phyloP scores from a whole-genome alignment of 2,113 vertebrate genomes.

The Neogale vison region DNA sequence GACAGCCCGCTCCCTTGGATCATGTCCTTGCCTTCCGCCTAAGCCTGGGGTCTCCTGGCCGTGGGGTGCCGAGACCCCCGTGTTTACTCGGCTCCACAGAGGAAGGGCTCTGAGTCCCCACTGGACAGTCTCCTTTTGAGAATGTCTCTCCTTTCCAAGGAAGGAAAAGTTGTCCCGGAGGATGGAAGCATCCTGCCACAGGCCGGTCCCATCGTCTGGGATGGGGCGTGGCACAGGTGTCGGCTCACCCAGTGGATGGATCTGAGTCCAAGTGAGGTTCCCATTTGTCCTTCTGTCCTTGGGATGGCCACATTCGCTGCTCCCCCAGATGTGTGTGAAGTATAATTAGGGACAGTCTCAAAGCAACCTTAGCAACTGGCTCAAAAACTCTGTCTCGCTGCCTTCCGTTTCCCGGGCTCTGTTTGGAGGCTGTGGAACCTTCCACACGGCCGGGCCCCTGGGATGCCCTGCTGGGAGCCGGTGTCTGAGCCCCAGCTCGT shows the following conservation, averaged over 20 bases:
- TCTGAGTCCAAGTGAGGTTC: accelerated
- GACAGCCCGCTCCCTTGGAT: accelerated
- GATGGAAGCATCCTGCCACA: accelerated
- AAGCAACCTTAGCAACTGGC: accelerated
- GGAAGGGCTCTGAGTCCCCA: not conserved
- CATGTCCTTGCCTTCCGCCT: not conserved
- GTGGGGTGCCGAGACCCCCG: not conserved
- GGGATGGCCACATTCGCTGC: accelerated
- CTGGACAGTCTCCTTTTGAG: too few relatives aligned
- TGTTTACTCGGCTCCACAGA: accelerated
- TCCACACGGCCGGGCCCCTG: not conserved
- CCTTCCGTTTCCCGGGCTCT: accelerated
- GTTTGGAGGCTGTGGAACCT: accelerated
- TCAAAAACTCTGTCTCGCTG: accelerated
- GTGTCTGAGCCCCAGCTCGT: not conserved
- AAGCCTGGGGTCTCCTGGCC: not conserved
- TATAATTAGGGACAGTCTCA: accelerated
- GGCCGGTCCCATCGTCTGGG: too few relatives aligned
- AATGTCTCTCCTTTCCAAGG: not conserved
- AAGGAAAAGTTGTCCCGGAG: accelerated
- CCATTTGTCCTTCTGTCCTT: accelerated
- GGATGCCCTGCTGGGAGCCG: accelerated
- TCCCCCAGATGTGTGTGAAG: not conserved
- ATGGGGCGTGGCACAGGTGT: accelerated
- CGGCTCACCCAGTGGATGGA: accelerated